These are phyloP conservation scores for rat (Rattus norvegicus) DNA, from an alignment of 2,113 vertebrate genomes.

Conservation along the genomic window GRCr8 NC_086023.1:50615501-50616000, in stretches of 20 bases:
- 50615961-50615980: neutral
- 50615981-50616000: neutral
- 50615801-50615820: neutral
- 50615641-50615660: neutral
- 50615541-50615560: neutral
- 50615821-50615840: neutral
- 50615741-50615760: slow-evolving; percentile 14
- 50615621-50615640: slow-evolving; percentile 1
- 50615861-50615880: neutral
- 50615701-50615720: neutral
- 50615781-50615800: neutral
- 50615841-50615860: neutral
- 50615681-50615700: neutral
- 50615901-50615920: neutral
- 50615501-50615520: neutral
- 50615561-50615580: neutral
- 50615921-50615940: neutral
- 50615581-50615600: too few species aligned
- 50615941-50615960: slow-evolving; percentile 2
- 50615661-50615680: neutral
- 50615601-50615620: neutral
- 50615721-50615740: neutral
- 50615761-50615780: slow-evolving; percentile 29
- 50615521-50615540: neutral
- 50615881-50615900: neutral